Conservation (phyloP, 2,888 invertebrate genomes). For the Laspeyria flexula region DNA sequence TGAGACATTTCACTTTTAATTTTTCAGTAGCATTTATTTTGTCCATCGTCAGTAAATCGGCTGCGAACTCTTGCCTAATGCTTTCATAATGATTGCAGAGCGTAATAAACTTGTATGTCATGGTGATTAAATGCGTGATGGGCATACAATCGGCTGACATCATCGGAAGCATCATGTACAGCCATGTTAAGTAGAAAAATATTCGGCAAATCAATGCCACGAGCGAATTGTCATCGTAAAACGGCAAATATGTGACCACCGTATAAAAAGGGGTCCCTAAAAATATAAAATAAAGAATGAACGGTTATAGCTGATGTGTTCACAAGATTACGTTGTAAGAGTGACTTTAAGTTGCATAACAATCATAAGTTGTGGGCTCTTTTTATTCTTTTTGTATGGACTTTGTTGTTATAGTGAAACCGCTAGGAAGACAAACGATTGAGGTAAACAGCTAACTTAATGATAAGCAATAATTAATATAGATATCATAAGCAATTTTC, state of each 20-base stretch:
- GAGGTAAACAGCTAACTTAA: too few relatives aligned
- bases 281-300: constrained; percentile 36
- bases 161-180: constrained; percentile 80
- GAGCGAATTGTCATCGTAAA: constrained; percentile 63
- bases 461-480: too few relatives aligned
- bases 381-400: neutral
- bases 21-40: constrained; percentile 54
- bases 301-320: constrained; percentile 29
- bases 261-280: constrained; percentile 75
- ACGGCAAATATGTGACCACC: constrained; percentile 74
- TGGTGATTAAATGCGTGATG: constrained; percentile 68
- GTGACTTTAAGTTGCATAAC: constrained; percentile 25
- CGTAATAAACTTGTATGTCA: constrained; percentile 72
- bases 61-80: constrained; percentile 61
- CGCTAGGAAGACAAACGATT: too few relatives aligned
- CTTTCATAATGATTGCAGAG: constrained; percentile 64
- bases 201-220: constrained; percentile 61
- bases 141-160: constrained; percentile 78
- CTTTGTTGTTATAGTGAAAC: too few relatives aligned
- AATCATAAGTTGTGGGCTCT: constrained; percentile 15
- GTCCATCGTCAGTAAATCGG: constrained; percentile 45
- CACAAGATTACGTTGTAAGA: constrained; percentile 29
- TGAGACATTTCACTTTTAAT: constrained; percentile 62
- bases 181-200: constrained; percentile 74
- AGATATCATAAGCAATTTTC: too few relatives aligned